Evolutionary conservation across 2,797 vertebrate species (phyloP), one percentile per base, ranked within the genome.

Genomic region (Characodon lateralis): DNA sequence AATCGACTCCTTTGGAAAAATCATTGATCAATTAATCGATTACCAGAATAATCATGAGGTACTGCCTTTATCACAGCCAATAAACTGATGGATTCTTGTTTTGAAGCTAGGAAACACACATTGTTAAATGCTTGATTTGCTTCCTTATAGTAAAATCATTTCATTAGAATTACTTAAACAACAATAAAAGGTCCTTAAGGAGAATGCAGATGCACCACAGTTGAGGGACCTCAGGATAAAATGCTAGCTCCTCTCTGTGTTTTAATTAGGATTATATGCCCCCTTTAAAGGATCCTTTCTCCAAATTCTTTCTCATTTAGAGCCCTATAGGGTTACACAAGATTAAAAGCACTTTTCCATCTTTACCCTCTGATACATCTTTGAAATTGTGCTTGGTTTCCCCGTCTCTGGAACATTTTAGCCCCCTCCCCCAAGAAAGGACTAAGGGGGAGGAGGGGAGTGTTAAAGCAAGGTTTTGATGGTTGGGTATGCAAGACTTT

Each of bases 281-380:
- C 88, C 80, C 87, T 92, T 93, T 92, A 93, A 92, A 93, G 84
- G 87, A 90, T 89, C 79, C 84, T 72, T 80, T 83, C 90, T 92
- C 89, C 86, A 81, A 89, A 91, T 89, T 87, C 89, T 74, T 87
- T 87, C 88, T 89, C 89, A 87, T 92, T 94, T 91, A 90, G 88
- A 91, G 91, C 79, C 91, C 82, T 92, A 92, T 94, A 94, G 91
- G 89, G 91, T 94, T 94, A 93, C 93, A 92, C 86, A 92, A 93
- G 93, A 94, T 95, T 94, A 94, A 93, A 94, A 93, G 92, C 92
- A 91, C 92, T 94, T 94, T 93, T 94, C 92, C 93, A 92, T 92
- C 90, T 88, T 90, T 89, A 86, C 83, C 85, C 88, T 90, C 90
- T 91, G 91, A 91, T 92, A 91, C 90, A 93, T 93, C 91, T 94